phyloP scores from a whole-genome alignment of 53 echinoderm and acorn worm genomes.

The Temnopleurus reevesii region DNA sequence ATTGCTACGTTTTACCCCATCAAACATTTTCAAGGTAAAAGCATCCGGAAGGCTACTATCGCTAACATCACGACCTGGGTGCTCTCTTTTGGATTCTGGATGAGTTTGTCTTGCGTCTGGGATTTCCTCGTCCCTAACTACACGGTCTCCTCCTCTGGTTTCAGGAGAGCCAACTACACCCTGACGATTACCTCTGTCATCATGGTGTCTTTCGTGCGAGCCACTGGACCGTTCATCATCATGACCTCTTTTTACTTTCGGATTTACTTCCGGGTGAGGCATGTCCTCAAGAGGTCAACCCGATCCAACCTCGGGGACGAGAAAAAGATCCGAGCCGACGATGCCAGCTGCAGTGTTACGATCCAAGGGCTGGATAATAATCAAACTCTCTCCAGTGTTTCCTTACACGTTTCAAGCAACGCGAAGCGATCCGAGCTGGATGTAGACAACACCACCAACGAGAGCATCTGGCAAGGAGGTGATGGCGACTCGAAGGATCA shows the following conservation, averaged over 20 bases:
- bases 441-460: too few relatives aligned
- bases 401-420: too few relatives aligned
- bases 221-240: background rate
- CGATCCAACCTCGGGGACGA: background rate
- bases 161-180: background rate
- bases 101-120: background rate
- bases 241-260: background rate
- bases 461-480: too few relatives aligned
- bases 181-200: background rate
- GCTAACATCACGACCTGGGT: conserved; percentile 9
- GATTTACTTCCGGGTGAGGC: background rate
- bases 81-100: background rate
- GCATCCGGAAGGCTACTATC: background rate
- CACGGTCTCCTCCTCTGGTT: background rate
- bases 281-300: background rate
- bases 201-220: background rate
- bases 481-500: too few relatives aligned
- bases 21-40: conserved; percentile 18
- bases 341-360: too few relatives aligned
- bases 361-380: too few relatives aligned
- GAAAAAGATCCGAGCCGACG: too few relatives aligned
- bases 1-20: conserved; percentile 32
- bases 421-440: too few relatives aligned
- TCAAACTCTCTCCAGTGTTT: too few relatives aligned
- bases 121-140: background rate